Percentiles rank a stretch among this genome's conserved stretches.
These are phyloP conservation scores for Tethea ocularis DNA, from an alignment of 2,888 invertebrate genomes.

Conservation along the genomic window DNA sequence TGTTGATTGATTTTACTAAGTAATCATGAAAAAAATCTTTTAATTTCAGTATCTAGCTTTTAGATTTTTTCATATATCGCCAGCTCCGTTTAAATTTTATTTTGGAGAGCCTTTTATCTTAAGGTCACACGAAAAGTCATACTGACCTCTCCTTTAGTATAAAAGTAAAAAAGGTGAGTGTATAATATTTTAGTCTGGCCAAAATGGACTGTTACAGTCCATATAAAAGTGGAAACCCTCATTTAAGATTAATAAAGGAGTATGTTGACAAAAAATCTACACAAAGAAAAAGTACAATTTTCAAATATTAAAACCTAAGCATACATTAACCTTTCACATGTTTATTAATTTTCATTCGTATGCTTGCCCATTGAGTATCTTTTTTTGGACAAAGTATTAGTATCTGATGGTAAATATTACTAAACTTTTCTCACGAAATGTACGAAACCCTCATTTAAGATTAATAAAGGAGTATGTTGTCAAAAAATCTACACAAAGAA, in stretches of 20 bases:
- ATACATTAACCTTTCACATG: too few species aligned
- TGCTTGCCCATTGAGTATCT: too few species aligned
- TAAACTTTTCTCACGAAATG: too few species aligned
- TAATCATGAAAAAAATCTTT: too few species aligned
- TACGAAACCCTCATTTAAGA: neutral
- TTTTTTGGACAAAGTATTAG: too few species aligned
- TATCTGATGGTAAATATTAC: too few species aligned
- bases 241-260: neutral
- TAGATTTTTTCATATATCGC: neutral
- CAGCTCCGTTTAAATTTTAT: conserved; percentile 15
- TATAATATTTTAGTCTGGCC: conserved; percentile 14
- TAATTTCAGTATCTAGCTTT: too few species aligned
- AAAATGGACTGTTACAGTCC: neutral
- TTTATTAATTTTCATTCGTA: too few species aligned
- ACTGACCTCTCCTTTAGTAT: conserved; percentile 25
- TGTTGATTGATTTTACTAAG: neutral
- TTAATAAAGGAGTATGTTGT: neutral
- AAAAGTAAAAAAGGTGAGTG: conserved; percentile 20
- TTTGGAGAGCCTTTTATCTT: conserved; percentile 22
- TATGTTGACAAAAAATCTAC: neutral
- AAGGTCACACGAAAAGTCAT: conserved; percentile 20
- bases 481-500: neutral
- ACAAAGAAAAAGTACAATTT: neutral
- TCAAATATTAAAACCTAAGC: neutral
- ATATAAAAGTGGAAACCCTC: neutral